Evolutionary conservation across 1,140 invertebrate species (phyloP).

Genomic region (Pogonomyrmex californicus): DNA sequence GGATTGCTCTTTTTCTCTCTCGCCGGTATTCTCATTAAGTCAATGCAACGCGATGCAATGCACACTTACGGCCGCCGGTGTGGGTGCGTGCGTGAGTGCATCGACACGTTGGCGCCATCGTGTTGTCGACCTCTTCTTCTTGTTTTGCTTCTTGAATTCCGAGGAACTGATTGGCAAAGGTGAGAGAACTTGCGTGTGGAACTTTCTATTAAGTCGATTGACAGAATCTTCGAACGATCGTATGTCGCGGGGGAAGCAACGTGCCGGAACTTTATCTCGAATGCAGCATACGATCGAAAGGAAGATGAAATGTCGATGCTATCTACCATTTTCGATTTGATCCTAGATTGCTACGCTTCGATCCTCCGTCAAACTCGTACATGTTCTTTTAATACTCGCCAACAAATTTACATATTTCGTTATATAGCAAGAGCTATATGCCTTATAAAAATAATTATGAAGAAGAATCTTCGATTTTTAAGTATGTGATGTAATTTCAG

Average conservation of each 20-base stretch:
- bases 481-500: not conserved
- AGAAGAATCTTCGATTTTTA: not conserved
- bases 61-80: slow-evolving; percentile 6
- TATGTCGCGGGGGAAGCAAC: not conserved
- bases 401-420: not conserved
- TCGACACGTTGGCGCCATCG: slow-evolving; percentile 61
- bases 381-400: not conserved
- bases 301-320: slow-evolving; percentile 8
- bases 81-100: not conserved
- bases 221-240: slow-evolving; percentile 41
- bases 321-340: slow-evolving; percentile 34
- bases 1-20: not conserved
- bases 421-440: not conserved
- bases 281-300: not conserved
- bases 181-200: not conserved
- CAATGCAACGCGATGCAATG: slow-evolving; percentile 33
- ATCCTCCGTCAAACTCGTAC: not conserved
- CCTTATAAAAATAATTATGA: not conserved
- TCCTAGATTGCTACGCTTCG: not conserved
- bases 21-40: slow-evolving; percentile 61
- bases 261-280: slow-evolving; percentile 36
- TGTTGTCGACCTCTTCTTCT: slow-evolving; percentile 9
- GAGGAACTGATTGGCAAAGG: slow-evolving; percentile 5
- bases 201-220: slow-evolving; percentile 50
- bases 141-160: slow-evolving; percentile 50